Conservation (phyloP, 2,888 invertebrate genomes). For the Sesamia inferens region DNA sequence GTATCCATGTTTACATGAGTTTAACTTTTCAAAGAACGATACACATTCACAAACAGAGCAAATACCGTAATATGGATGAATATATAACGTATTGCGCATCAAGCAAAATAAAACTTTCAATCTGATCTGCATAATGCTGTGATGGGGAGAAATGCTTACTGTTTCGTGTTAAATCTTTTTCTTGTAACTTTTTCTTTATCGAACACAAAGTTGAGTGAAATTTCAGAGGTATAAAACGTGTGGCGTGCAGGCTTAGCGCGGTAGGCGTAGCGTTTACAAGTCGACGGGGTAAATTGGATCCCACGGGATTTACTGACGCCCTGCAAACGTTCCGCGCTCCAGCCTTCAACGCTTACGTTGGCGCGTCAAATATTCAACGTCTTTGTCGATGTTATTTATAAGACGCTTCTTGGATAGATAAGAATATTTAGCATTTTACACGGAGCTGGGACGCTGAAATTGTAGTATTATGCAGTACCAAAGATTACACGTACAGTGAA, state of each 20-base stretch:
- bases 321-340: conserved; percentile 73
- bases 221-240: conserved; percentile 77
- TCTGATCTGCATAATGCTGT: conserved; percentile 57
- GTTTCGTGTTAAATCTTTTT: conserved; percentile 68
- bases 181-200: conserved; percentile 73
- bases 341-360: conserved; percentile 73
- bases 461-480: conserved; percentile 41
- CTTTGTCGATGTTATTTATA: conserved; percentile 73
- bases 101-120: conserved; percentile 61
- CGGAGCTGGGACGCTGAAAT: conserved; percentile 40
- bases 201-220: conserved; percentile 74
- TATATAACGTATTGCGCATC: conserved; percentile 44
- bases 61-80: conserved; percentile 36
- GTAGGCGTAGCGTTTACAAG: conserved; percentile 79
- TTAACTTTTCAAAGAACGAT: conserved; percentile 57
- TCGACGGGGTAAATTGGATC: conserved; percentile 85
- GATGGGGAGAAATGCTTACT: conserved; percentile 63
- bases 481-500: conserved; percentile 31
- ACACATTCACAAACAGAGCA: conserved; percentile 36
- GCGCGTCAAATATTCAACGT: conserved; percentile 81
- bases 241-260: conserved; percentile 75
- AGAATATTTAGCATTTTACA: conserved; percentile 61
- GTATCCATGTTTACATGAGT: conserved; percentile 56
- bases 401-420: conserved; percentile 63
- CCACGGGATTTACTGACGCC: conserved; percentile 82